These are phyloP conservation scores for Macrophya alboannulata DNA, from an alignment of 2,888 invertebrate genomes.

Conservation along the genomic window DNA sequence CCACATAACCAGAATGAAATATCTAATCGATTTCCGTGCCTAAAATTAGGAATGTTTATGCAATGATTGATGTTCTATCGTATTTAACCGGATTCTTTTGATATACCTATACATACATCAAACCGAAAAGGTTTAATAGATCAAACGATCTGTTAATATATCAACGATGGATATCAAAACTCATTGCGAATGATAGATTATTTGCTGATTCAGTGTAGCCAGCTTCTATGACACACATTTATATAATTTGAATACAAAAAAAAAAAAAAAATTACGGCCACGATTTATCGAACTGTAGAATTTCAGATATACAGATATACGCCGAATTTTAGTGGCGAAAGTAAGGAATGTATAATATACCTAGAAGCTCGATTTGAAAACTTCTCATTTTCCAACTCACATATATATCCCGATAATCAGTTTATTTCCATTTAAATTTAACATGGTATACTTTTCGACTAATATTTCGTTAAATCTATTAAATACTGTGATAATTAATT, in stretches of 20 bases:
- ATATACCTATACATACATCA: not conserved
- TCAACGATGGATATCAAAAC: not conserved
- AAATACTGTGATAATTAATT: conserved; percentile 27
- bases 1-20: not conserved
- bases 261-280: no score
- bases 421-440: conserved; percentile 16
- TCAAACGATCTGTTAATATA: not conserved
- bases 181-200: not conserved
- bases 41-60: conserved; percentile 28
- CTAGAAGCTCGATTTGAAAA: not conserved
- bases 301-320: not conserved
- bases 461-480: conserved; percentile 14
- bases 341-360: not conserved
- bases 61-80: not conserved
- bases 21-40: not conserved
- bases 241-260: not conserved
- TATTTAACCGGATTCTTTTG: not conserved
- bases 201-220: conserved; percentile 4
- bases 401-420: not conserved
- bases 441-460: not conserved
- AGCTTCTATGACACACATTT: not conserved
- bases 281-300: not conserved
- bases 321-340: not conserved
- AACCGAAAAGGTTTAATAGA: not conserved
- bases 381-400: not conserved